A percentile compares a stretch with the other conserved stretches of the same genome.
Evolutionary conservation across 2,113 vertebrate species (phyloP).

Genomic region (Nothoprocta perdicaria): DNA sequence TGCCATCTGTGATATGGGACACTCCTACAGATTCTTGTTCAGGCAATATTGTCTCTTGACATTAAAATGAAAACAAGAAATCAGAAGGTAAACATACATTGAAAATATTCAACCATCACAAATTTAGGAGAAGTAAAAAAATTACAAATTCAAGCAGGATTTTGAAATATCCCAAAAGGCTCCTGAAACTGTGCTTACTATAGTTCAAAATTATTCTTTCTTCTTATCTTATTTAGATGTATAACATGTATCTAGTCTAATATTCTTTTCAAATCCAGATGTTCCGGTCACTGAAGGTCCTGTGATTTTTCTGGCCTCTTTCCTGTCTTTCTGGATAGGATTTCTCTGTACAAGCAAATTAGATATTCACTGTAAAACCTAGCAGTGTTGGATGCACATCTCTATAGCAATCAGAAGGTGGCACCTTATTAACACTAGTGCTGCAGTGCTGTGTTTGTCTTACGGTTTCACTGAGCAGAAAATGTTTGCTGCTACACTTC

Average conservation of each 20-base stretch:
- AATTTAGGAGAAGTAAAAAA: neutral
- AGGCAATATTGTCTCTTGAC: neutral
- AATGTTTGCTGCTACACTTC: accelerated
- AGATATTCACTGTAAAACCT: neutral
- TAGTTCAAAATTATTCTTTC: neutral
- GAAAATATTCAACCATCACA: neutral
- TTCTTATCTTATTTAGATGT: neutral
- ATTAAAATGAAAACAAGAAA: neutral
- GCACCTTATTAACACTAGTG: constrained; percentile 13
- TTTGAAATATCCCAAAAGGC: neutral
- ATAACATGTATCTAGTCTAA: neutral
- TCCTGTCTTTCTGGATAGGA: too few species aligned
- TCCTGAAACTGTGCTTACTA: neutral
- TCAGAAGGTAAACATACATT: neutral
- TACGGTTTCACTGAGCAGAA: accelerated
- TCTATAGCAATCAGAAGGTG: constrained; percentile 44
- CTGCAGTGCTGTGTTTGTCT: accelerated
- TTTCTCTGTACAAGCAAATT: accelerated
- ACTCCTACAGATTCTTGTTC: neutral
- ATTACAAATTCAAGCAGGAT: neutral
- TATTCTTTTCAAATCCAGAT: neutral
- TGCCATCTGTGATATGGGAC: accelerated
- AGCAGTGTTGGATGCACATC: neutral
- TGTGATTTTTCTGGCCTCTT: accelerated
- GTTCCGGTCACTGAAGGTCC: accelerated